Conservation (phyloP, 2,888 invertebrate genomes). For the Tipula lateralis region DNA sequence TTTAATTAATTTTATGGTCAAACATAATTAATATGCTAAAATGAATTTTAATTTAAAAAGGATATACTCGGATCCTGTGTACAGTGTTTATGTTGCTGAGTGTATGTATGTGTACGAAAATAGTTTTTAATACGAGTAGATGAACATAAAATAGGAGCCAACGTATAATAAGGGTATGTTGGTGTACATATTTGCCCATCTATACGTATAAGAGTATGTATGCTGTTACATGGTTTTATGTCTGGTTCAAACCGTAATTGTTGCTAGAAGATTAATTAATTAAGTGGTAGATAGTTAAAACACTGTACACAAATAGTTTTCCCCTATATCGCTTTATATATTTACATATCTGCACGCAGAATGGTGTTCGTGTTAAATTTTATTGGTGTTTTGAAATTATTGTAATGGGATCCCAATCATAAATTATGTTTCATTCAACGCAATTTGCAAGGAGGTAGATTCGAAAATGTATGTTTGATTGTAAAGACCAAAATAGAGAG, state of each 20-base stretch:
- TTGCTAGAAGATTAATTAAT: neutral
- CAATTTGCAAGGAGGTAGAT: no score
- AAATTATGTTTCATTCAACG: no score
- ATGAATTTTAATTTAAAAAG: neutral
- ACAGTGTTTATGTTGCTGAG: neutral
- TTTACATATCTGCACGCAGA: no score
- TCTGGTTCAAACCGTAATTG: neutral
- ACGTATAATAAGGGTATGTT: neutral
- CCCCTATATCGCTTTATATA: neutral
- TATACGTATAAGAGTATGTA: no score
- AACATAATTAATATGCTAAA: neutral
- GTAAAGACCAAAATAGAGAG: no score
- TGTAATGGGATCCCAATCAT: no score
- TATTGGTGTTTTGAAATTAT: no score
- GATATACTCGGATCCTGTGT: no score
- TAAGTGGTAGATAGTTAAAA: neutral
- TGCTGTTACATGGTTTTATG: neutral
- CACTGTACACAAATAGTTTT: neutral
- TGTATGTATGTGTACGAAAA: neutral
- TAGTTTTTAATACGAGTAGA: neutral
- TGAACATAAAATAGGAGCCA: neutral
- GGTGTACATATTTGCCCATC: no score
- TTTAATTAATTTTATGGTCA: neutral
- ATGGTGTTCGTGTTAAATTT: no score
- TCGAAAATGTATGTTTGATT: no score